Percentiles rank a stretch among this genome's conserved stretches.
phyloP scores from a whole-genome alignment of 2,888 invertebrate genomes.

The Coecobrya sp. region DNA sequence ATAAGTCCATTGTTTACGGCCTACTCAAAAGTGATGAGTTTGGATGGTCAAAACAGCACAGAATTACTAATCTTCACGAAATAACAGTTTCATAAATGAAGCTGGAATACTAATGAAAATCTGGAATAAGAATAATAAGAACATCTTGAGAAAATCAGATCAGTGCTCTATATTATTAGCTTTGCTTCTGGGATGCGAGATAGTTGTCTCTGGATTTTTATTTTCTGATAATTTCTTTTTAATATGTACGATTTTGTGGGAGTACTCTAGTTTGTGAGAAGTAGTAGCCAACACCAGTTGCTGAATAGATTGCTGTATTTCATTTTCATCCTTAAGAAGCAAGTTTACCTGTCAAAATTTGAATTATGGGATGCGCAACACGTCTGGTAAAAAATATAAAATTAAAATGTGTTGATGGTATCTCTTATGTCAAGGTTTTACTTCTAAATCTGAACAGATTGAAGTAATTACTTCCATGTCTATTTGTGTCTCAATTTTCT shows the following conservation, averaged over 20 bases:
- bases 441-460: background rate
- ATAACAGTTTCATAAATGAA: background rate
- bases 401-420: conserved; percentile 13
- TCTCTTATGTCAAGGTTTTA: conserved; percentile 24
- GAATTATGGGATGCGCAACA: conserved; percentile 53
- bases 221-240: conserved; percentile 73
- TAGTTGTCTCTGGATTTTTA: conserved; percentile 51
- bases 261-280: conserved; percentile 20
- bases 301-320: background rate
- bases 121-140: conserved; percentile 9
- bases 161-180: conserved; percentile 47
- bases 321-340: background rate
- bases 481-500: conserved; percentile 16
- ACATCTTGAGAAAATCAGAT: conserved; percentile 64
- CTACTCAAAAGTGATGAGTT: background rate
- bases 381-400: background rate
- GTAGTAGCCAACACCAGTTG: conserved; percentile 44
- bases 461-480: background rate
- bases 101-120: conserved; percentile 70
- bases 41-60: background rate
- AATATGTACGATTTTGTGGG: conserved; percentile 33
- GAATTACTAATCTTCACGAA: background rate
- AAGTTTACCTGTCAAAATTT: conserved; percentile 45
- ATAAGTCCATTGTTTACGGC: background rate
- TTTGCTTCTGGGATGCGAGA: background rate